A percentile compares a stretch with the other conserved stretches of the same genome.
Conservation (phyloP, 2,888 invertebrate genomes). For the Temnothorax unifasciatus region DNA sequence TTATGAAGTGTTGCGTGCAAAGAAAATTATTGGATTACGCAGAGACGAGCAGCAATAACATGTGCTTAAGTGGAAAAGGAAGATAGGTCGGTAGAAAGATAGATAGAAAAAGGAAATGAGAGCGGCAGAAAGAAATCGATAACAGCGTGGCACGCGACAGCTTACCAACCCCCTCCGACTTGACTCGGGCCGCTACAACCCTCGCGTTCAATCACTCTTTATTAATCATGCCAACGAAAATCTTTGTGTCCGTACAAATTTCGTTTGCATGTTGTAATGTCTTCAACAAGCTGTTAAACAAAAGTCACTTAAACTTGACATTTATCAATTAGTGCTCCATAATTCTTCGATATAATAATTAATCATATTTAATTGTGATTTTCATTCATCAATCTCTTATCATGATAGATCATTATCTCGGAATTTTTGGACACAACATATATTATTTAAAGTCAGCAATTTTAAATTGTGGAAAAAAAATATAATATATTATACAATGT, state of each 20-base stretch:
- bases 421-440: neutral
- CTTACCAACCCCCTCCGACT: conserved; percentile 61
- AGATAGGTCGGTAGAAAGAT: conserved; percentile 37
- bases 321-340: neutral
- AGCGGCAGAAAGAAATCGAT: conserved; percentile 72
- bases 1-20: neutral
- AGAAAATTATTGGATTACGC: conserved; percentile 22
- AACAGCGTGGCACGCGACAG: conserved; percentile 76
- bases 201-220: conserved; percentile 78
- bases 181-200: conserved; percentile 67
- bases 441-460: neutral
- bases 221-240: conserved; percentile 57
- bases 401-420: neutral
- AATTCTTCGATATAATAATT: neutral
- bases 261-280: neutral
- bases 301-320: neutral
- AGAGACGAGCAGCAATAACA: conserved; percentile 38
- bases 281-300: conserved; percentile 1
- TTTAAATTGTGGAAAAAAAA: neutral
- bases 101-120: conserved; percentile 49
- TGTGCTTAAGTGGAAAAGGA: conserved; percentile 28
- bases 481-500: neutral
- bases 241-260: neutral
- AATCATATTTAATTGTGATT: neutral
- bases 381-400: conserved; percentile 2